These are phyloP conservation scores for Eueides isabella DNA, from an alignment of 1,140 invertebrate genomes.

Conservation along the genomic window DNA sequence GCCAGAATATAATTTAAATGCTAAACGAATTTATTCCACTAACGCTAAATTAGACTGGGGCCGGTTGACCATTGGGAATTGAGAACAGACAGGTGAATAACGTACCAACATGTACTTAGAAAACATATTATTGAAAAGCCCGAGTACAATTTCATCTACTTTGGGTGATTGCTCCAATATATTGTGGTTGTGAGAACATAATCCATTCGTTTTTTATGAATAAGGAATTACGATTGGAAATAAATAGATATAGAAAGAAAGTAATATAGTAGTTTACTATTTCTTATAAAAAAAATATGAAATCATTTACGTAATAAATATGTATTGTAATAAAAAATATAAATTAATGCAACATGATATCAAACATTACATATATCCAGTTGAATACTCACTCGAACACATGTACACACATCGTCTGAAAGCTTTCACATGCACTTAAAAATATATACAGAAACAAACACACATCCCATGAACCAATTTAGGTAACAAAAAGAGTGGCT, in stretches of 20 bases:
- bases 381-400: too few relatives aligned
- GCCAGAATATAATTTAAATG: conserved; percentile 78
- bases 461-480: too few relatives aligned
- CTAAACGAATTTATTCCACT: conserved; percentile 76
- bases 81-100: conserved; percentile 60
- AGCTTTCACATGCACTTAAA: too few relatives aligned
- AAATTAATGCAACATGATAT: too few relatives aligned
- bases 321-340: too few relatives aligned
- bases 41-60: conserved; percentile 66
- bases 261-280: not conserved
- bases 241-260: not conserved
- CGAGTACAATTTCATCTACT: conserved; percentile 1
- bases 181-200: not conserved
- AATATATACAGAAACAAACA: too few relatives aligned
- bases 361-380: too few relatives aligned
- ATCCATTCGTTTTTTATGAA: not conserved
- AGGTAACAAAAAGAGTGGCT: too few relatives aligned
- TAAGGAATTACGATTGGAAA: not conserved
- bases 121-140: conserved; percentile 28
- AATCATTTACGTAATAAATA: too few relatives aligned
- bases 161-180: not conserved
- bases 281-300: too few relatives aligned
- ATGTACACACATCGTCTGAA: too few relatives aligned
- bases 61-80: conserved; percentile 59
- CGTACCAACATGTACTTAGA: conserved; percentile 35